Evolutionary conservation across 1,140 invertebrate species (phyloP), one percentile per base, ranked within the genome.

Genomic region (Penaeus chinensis): DNA sequence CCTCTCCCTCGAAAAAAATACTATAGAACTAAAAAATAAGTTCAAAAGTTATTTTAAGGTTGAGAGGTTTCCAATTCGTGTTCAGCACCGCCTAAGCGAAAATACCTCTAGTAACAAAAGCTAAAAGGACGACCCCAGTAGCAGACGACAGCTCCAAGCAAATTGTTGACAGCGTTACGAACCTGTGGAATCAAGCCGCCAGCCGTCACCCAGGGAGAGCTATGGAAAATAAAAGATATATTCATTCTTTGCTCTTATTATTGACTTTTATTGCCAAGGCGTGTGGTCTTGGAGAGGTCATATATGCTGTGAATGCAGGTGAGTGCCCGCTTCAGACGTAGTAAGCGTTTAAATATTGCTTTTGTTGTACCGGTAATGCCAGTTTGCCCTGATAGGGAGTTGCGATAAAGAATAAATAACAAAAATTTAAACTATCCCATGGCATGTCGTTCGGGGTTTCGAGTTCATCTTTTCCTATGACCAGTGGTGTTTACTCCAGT

Each of bases 241-340:
- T 32, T n/a, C 54, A 74, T 47, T 69, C 42, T 22, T 42, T 86
- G 19, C n/a, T 86, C 37, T 16, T 86, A 20, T 32, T 86, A 42
- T 54, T 86, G 63, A 32, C 78, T 18, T 66, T 37, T 60, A 77
- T 86, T 42, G 47, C 42, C 22, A 69, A 32, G 7, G 37, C 61
- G 13, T 2, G 71, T 66, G 84, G 84, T 54, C 84, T 86, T 4
- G 84, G 84, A 19, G 84, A 86, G 47, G 84, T 86, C 37, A 86
- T 86, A 79, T 86, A 86, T 80, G 84, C 84, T 78, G 84, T 86
- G 5, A 86, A 86, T 86, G 84, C 84, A 86, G 84, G 84, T 81
- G 78, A 79, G 62, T 78, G 37, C 0, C 22, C 42, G 24, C 22
- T 13, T 22, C 18, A 42, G 24, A 22, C 0, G 37, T 11, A 22